These are phyloP conservation scores for Aphodius sticticus DNA, from an alignment of 2,888 invertebrate species.

Conservation along the genomic window DNA sequence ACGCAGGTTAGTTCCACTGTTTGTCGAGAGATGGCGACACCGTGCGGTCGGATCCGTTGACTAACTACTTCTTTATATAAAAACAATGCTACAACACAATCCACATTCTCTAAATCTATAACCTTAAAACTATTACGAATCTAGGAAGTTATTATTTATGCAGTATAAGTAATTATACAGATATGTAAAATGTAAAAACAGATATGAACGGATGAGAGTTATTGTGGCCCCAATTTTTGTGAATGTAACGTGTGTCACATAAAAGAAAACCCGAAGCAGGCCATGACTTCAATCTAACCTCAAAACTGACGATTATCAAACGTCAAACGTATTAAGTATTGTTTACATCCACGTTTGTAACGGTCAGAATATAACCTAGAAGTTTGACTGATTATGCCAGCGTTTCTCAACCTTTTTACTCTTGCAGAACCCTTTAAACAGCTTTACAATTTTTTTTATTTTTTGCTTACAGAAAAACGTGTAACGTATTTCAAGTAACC, in stretches of 20 bases:
- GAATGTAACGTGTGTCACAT: neutral
- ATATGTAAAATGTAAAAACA: conserved; percentile 4
- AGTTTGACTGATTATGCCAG: too few relatives aligned
- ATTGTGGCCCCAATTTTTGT: neutral
- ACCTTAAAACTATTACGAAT: neutral
- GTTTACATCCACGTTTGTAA: too few relatives aligned
- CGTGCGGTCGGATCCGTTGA: too few relatives aligned
- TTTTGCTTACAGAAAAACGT: too few relatives aligned
- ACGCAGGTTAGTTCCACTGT: too few relatives aligned
- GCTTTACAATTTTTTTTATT: too few relatives aligned
- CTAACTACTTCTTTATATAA: neutral
- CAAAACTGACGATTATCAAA: neutral
- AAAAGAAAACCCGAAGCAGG: neutral
- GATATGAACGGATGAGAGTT: neutral
- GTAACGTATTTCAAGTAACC: too few relatives aligned
- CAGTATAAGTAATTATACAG: neutral
- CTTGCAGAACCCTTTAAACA: too few relatives aligned
- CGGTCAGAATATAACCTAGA: too few relatives aligned
- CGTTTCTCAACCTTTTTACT: too few relatives aligned
- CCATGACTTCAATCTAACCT: neutral
- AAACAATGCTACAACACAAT: neutral
- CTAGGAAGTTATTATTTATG: conserved; percentile 16
- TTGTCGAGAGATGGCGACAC: too few relatives aligned
- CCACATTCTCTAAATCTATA: neutral
- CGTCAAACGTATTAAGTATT: neutral